Evolutionary conservation across 2,797 vertebrate genomes (phyloP), one percentile per base, ranked within the genome.

Genomic region (Poecilia picta): DNA sequence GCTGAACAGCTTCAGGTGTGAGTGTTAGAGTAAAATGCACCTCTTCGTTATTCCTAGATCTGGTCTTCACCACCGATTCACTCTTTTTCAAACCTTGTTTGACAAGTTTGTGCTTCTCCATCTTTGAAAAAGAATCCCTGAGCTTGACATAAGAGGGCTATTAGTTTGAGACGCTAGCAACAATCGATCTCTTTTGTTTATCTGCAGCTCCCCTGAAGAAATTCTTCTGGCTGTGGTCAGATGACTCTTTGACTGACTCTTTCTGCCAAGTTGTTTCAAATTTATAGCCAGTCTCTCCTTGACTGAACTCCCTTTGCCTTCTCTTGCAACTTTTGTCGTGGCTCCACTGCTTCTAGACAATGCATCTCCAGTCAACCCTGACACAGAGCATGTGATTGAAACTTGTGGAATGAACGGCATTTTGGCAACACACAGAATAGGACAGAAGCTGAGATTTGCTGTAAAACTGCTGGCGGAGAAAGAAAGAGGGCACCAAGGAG

Each of bases 1-100:
- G 87, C 64, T 92, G 90, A 11, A 95, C 88, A 6, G 96, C 96
- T 86, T 97, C 96, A 0, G 96, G 95, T 1, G 95, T 89, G 47
- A 96, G 93, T 23, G 92, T 95, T 79, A 96, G 89, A 0, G 95
- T 94, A 86, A 96, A 95, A 45, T 79, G 20, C 43, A 88, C 88
- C 79, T 89, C 89, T 39, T 92, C 88, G 46, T 85, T 81, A 23
- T 66, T 51, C 71, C 71, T 83, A 45, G 41, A 36, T 73, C 76
- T 83, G 8, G 13, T 72, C 79, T 82, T 92, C 82, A 73, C 82
- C 75, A 75, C 73, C 1, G 78, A 68, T 51, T 85, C 74, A 2
- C 18, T 83, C 79, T 77, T 89, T 5, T 74, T 20, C 1, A 70
- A 80, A 59, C 71, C 68, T 57, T 51, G 82, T 71, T 73, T 80